Evolutionary conservation across 2,888 invertebrate genomes (phyloP).

Genomic region (Tolmerus cingulatus): DNA sequence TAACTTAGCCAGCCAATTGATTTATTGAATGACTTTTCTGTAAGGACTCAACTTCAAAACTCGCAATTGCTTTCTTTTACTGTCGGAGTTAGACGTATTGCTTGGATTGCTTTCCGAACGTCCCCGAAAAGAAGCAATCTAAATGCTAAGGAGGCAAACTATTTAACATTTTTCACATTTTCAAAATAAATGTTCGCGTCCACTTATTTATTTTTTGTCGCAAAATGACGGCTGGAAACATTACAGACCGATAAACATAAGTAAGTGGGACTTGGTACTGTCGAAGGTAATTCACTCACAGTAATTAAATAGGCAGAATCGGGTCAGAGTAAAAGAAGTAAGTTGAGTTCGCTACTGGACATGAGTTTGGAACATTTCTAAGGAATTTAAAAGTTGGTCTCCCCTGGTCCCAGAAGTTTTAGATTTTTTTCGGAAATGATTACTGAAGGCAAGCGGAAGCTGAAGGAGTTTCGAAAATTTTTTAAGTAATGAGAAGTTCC

Average conservation of each 20-base stretch:
- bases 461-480: neutral
- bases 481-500: neutral
- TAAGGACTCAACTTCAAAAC: neutral
- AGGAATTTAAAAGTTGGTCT: neutral
- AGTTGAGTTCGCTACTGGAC: neutral
- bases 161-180: neutral
- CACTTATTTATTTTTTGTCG: neutral
- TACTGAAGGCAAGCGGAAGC: neutral
- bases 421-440: neutral
- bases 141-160: neutral
- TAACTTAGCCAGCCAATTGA: neutral
- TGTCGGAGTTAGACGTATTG: neutral
- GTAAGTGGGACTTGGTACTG: neutral
- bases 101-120: neutral
- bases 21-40: neutral
- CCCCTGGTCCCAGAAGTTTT: neutral
- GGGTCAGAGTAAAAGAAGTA: neutral
- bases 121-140: neutral
- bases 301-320: neutral
- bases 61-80: neutral
- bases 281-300: neutral
- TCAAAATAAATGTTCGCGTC: neutral
- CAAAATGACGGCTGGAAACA: neutral
- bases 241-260: neutral
- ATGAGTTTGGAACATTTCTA: neutral